These are phyloP conservation scores for Dipus sagitta DNA, from an alignment of 2,797 vertebrate genomes.

Conservation along the genomic window DNA sequence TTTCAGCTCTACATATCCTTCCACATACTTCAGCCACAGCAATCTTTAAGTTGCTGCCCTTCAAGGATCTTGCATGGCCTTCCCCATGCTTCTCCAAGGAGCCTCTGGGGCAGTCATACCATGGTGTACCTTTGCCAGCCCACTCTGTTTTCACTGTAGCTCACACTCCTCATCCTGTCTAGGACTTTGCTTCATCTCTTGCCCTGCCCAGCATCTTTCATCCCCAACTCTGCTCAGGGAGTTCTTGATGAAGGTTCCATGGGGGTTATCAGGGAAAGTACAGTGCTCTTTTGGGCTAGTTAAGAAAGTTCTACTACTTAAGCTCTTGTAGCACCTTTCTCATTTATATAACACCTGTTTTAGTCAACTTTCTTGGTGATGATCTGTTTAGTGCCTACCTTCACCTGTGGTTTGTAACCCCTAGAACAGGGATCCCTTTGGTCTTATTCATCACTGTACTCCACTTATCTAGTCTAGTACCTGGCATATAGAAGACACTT, in stretches of 20 bases:
- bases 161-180: neutral
- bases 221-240: neutral
- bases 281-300: neutral
- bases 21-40: neutral
- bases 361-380: conserved; percentile 13
- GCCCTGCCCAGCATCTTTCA: neutral
- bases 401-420: neutral
- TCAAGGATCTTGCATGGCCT: neutral
- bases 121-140: fast-evolving
- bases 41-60: neutral
- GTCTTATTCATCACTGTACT: neutral
- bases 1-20: neutral
- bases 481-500: neutral
- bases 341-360: neutral
- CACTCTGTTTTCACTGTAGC: neutral
- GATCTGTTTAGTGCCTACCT: neutral
- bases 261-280: neutral
- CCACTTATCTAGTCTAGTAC: conserved; percentile 4
- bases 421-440: neutral
- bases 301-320: neutral
- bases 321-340: neutral
- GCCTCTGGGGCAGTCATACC: neutral
- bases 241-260: neutral
- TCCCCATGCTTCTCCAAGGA: neutral
- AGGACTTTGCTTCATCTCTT: neutral